Conservation (phyloP, 2,888 invertebrate species). For the Anagyrus pseudococci region DNA sequence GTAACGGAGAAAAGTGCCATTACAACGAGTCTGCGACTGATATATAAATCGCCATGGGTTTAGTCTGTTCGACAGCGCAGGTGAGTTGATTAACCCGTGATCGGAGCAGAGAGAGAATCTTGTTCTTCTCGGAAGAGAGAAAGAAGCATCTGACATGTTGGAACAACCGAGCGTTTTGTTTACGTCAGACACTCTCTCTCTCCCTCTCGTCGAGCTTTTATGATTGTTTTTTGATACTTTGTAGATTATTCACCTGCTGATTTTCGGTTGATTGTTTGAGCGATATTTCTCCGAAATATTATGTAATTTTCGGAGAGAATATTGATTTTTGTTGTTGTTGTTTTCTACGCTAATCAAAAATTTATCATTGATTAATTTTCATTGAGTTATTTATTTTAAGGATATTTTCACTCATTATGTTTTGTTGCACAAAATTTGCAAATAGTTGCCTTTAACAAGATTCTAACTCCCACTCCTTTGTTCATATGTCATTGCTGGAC, state of each 20-base stretch:
- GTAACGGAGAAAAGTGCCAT: too few species aligned
- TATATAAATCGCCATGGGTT: conserved; percentile 48
- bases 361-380: not conserved
- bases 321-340: not conserved
- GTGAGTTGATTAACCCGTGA: conserved; percentile 36
- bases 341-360: not conserved
- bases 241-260: too few species aligned
- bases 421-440: not conserved
- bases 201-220: not conserved
- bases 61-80: conserved; percentile 57
- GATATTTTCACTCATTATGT: not conserved
- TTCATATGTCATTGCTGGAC: not conserved
- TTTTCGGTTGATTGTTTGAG: too few species aligned
- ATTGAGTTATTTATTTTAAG: not conserved
- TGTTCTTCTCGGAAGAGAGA: conserved; percentile 12
- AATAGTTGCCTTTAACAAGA: not conserved
- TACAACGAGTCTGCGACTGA: not conserved
- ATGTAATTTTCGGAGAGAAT: not conserved
- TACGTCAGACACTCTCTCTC: conserved; percentile 18
- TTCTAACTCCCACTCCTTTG: not conserved
- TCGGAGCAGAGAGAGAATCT: not conserved
- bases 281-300: not conserved
- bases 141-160: conserved; percentile 32
- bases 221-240: not conserved
- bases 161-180: conserved; percentile 18